Percentiles rank a stretch among this genome's conserved stretches.
Conservation (phyloP, 2,888 invertebrate genomes). For the Frankliniella fusca region DNA sequence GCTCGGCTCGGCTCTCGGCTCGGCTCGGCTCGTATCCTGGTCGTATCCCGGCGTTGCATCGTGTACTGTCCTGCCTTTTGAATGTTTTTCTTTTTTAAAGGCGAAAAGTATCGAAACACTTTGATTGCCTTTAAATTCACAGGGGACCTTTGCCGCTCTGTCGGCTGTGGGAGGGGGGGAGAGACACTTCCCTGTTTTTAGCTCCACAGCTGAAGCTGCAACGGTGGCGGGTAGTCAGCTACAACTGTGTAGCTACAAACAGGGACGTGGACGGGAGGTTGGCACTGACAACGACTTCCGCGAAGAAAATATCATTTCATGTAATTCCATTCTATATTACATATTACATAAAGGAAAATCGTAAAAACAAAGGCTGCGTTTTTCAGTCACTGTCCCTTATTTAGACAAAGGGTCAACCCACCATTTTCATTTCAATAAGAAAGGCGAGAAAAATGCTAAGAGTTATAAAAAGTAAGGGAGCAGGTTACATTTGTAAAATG, state of each 20-base stretch:
- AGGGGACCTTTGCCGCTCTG: no score
- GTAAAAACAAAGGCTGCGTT: background rate
- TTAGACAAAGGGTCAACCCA: background rate
- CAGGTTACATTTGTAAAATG: constrained; percentile 11
- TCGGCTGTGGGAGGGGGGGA: background rate
- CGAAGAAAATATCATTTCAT: background rate
- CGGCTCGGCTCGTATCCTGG: background rate
- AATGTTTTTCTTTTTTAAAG: no score
- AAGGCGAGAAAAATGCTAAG: background rate
- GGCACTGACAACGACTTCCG: no score
- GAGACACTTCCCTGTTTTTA: no score
- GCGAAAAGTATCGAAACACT: no score
- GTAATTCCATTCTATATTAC: background rate
- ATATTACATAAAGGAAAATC: background rate
- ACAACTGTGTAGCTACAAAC: no score
- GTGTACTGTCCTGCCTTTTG: no score
- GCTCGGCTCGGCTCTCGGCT: no score
- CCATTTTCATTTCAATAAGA: background rate
- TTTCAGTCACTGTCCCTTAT: background rate
- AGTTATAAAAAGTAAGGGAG: background rate
- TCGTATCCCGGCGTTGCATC: background rate
- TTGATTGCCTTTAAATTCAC: no score
- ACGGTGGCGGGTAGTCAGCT: no score
- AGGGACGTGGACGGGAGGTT: no score
- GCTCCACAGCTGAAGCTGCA: background rate